These are phyloP conservation scores for Enteromius radiatus DNA, from an alignment of 2,797 vertebrate genomes.

Conservation along the genomic window DNA sequence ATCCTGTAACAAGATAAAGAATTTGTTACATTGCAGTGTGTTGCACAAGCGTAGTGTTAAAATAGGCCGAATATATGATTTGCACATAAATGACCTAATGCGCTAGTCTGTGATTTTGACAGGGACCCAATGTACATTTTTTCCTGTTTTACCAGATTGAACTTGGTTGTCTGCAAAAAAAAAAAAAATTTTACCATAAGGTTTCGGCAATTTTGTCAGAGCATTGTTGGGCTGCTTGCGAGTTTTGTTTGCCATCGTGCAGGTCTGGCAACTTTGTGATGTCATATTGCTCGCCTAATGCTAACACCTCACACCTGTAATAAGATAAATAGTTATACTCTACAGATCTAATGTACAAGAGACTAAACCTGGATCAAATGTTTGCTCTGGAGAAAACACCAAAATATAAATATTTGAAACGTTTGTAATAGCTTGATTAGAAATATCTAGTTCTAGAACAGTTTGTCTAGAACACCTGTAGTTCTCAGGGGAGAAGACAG, in stretches of 20 bases:
- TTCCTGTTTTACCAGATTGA: background rate
- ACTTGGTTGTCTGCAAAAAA: background rate
- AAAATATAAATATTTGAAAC: constrained; percentile 19
- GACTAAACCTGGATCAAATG: constrained; percentile 15
- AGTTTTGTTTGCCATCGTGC: background rate
- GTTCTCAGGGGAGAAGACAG: constrained; percentile 57
- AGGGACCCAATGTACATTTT: constrained; percentile 7
- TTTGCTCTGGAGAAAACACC: background rate
- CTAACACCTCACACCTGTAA: constrained; percentile 22
- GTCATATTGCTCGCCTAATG: background rate
- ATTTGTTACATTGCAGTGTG: constrained; percentile 18
- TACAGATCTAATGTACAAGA: background rate
- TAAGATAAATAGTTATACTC: constrained; percentile 3
- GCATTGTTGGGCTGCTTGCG: background rate
- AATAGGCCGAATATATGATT: constrained; percentile 29
- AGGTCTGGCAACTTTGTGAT: background rate
- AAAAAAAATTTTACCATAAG: too few relatives aligned
- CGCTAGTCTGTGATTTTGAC: constrained; percentile 10
- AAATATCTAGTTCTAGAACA: constrained; percentile 34
- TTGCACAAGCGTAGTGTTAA: constrained; percentile 14
- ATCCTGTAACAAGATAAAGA: background rate
- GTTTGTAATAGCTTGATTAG: constrained; percentile 32
- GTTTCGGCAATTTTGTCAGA: background rate
- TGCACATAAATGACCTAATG: constrained; percentile 15
- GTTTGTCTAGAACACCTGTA: constrained; percentile 47